Base-by-base conservation (phyloP, 2,113 vertebrate genomes). In the Sceloporus tristichus region DNA sequence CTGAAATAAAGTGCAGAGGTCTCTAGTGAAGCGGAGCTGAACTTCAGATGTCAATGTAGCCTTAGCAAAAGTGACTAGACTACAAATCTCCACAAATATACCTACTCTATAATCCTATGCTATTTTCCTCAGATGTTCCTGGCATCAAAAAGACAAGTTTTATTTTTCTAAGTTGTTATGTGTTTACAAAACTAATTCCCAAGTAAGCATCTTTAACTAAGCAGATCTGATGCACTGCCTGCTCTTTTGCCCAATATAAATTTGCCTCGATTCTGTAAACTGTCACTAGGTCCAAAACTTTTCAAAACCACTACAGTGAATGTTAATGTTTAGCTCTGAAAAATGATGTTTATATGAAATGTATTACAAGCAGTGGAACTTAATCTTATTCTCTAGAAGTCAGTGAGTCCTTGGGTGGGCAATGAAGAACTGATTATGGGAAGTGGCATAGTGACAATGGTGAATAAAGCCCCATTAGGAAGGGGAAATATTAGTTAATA, bases 351-450 rank as follows among this genome's bases (percentile, higher is more conserved):
- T 1, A 10, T 78, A 65, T 79, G 40, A 83, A 83, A 4, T 40
- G 19, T 59, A 9, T 27, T 34, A 62, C 27, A 19, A 13, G 65
- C 76, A 19, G 13, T 16, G 0, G 1, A 13, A 0, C 40, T 13
- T 81, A 62, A 0, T 7, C 13, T 80, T 54, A 16, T 0, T 68
- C 42, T 10, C 7, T 54, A 4, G 29, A 81, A n/a, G 25, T 3
- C 53, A 48, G 59, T 38, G 9, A 53, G 1, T 13, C 0, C 62
- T 89, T 25, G 38, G 42, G 27, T 8, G 13, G 14, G 25, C 73
- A 0, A 9, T 0, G 16, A 9, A 11, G 19, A n/a, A 54, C 4
- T 0, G 1, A 65, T 4, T 6, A 11, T 54, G 23, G 25, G 48
- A 18, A 8, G 4, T n/a, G 81, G 5, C 23, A 78, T 8, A 0